phyloP scores from a whole-genome alignment of 2,113 vertebrate genomes.

The Paramisgurnus dabryanus region DNA sequence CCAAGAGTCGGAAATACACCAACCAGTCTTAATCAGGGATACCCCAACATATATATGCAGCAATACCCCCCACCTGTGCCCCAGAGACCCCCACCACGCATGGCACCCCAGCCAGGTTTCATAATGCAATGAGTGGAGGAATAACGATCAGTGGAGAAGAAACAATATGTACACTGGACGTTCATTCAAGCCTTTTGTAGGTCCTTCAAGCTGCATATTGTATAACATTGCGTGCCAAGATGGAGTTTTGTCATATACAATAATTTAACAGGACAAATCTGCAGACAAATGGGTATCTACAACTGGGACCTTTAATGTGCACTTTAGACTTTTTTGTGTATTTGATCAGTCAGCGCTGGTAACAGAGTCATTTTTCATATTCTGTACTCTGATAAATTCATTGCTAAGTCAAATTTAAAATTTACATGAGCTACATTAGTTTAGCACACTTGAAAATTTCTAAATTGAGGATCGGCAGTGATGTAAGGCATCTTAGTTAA shows the following conservation, averaged over 20 bases:
- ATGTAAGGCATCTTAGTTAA: background rate
- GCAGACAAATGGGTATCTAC: conserved; percentile 53
- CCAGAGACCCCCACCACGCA: conserved; percentile 80
- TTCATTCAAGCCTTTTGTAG: conserved; percentile 55
- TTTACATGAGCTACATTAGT: background rate
- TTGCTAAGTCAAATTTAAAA: background rate
- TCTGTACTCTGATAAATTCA: background rate
- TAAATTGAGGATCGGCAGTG: background rate
- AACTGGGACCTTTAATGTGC: conserved; percentile 45
- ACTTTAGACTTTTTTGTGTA: conserved; percentile 49
- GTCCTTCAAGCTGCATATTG: conserved; percentile 50
- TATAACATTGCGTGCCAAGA: conserved; percentile 39
- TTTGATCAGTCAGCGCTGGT: conserved; percentile 41
- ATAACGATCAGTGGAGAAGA: conserved; percentile 27
- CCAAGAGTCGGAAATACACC: conserved; percentile 79
- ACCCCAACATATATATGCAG: conserved; percentile 71
- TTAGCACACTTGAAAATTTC: background rate
- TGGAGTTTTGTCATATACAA: conserved; percentile 45
- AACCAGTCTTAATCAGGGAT: conserved; percentile 68
- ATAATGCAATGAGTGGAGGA: conserved; percentile 84
- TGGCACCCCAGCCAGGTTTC: conserved; percentile 90
- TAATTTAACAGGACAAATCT: conserved; percentile 50
- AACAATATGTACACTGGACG: conserved; percentile 46
- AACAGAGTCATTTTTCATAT: background rate
- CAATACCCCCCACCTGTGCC: conserved; percentile 86